Evolutionary conservation across 2,113 vertebrate species (phyloP), one percentile per base, ranked within the genome.

Genomic region (Macaca mulatta): DNA sequence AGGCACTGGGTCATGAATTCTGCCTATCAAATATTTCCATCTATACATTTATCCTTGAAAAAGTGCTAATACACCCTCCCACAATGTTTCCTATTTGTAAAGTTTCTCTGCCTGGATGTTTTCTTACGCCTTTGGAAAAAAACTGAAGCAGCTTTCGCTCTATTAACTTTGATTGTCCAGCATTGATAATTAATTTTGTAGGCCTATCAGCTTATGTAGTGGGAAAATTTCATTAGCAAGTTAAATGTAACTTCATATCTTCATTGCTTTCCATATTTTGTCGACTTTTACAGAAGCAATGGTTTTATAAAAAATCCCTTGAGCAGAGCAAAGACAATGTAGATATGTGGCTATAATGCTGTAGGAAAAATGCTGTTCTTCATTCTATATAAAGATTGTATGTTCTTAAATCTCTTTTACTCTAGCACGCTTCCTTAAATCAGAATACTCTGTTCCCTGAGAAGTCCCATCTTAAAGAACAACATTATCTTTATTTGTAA

Each of bases 151-250:
- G 48, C 84, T 94, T 97, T 89, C 2, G 17, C 90, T 90, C 87
- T 89, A 93, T 97, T 96, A 97, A 95, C 55, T 93, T 98, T 94
- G 79, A 96, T 95, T 74, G 88, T 97, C 69, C 72, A 45, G 78
- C 82, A 86, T 43, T 74, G 88, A 67, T 90, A 94, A 97, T 96
- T 97, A 96, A 88, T 95, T 96, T 92, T 96, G 89, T 92, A 92
- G 84, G 70, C 74, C 92, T 92, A 45, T 95, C 81, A 70, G 77
- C 77, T 83, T 93, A n/a, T 23, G 40, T 69, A 48, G 64, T 95
- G 55, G 55, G 81, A 67, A 59, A 50, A 80, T 97, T 96, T 97
- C 96, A 95, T 97, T 95, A 97, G 81, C 92, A 95, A 96, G 80
- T 98, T 82, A 96, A 94, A 89, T 83, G 57, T 89, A 95, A 94